Evolutionary conservation across 2,113 vertebrate genomes (phyloP), one percentile per base, ranked within the genome.

Genomic region (Dicentrarchus labrax): DNA sequence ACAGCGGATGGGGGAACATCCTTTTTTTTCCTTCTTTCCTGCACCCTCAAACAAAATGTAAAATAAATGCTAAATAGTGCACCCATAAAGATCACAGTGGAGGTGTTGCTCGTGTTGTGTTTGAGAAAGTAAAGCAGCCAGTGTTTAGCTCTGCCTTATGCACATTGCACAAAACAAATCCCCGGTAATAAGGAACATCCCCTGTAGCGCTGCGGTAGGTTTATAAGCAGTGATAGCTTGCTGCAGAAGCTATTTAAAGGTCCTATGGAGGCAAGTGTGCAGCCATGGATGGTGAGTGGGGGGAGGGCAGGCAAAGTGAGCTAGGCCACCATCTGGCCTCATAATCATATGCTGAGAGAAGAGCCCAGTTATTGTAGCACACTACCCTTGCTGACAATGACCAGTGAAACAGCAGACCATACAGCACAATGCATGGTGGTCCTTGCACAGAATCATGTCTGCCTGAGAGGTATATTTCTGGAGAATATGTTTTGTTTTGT

Each of bases 291-390:
- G 66, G 80, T 41, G 69, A 78, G 85, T 89, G 90, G 91, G 89
- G 30, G 93, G 87, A 83, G 86, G 90, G 87, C 65, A 61, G 57
- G 36, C 39, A 64, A 78, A 51, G 53, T 43, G 80, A 87, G 83
- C 78, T 73, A 36, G 80, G 74, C 81, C 87, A 88, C 88, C 93
- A 92, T 94, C 90, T 94, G 92, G 88, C 68, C 81, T 89, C 82
- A 92, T 87, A 91, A 92, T 89, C 76, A 89, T 91, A 83, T 83
- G 78, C 71, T 88, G 82, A 57, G 50, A 83, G 43, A 70, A 67
- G 16, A 76, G 67, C 51, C 71, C 24, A 43, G 78, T 85, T 84
- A 86, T 82, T 87, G 72, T 62, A 10, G 0, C 45, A 66, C n/a
- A 72, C 61, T 77, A 30, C 24, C 21, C 54, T 30, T 59, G 51